Percentiles rank a stretch among this genome's conserved stretches.
phyloP scores from a whole-genome alignment of 2,797 vertebrate genomes.

The Octomys mimax region DNA sequence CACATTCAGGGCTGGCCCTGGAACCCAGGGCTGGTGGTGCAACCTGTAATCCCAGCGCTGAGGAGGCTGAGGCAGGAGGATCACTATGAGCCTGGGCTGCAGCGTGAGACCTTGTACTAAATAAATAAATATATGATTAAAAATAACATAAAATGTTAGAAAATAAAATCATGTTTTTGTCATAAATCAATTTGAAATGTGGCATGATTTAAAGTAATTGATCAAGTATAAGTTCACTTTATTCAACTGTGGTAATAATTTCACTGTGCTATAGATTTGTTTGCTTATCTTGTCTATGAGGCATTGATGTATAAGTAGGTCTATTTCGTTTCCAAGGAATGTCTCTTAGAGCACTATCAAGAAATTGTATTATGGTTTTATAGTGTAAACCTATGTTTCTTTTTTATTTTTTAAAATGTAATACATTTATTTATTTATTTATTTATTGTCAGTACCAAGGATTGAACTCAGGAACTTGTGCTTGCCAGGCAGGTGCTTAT shows the following conservation, averaged over 20 bases:
- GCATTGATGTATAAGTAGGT: not conserved
- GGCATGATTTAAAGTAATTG: not conserved
- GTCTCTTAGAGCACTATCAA: not conserved
- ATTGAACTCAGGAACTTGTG: too few relatives aligned
- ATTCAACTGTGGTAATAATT: not conserved
- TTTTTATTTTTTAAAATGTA: too few relatives aligned
- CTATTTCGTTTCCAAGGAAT: not conserved
- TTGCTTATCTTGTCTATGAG: not conserved
- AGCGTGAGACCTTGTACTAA: too few relatives aligned
- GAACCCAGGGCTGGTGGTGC: too few relatives aligned
- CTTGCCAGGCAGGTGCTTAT: too few relatives aligned
- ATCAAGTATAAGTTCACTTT: not conserved
- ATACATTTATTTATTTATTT: too few relatives aligned
- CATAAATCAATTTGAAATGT: not conserved
- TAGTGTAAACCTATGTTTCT: not conserved
- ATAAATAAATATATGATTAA: too few relatives aligned
- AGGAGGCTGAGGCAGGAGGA: too few relatives aligned
- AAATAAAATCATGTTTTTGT: not conserved
- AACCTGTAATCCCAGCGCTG: too few relatives aligned
- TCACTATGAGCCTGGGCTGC: too few relatives aligned
- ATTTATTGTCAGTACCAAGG: too few relatives aligned
- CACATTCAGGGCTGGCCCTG: too few relatives aligned
- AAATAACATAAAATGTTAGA: not conserved
- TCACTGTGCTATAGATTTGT: not conserved
- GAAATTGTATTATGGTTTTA: not conserved